Base-by-base conservation (phyloP, 2,888 invertebrate species). In the Belgica antarctica region DNA sequence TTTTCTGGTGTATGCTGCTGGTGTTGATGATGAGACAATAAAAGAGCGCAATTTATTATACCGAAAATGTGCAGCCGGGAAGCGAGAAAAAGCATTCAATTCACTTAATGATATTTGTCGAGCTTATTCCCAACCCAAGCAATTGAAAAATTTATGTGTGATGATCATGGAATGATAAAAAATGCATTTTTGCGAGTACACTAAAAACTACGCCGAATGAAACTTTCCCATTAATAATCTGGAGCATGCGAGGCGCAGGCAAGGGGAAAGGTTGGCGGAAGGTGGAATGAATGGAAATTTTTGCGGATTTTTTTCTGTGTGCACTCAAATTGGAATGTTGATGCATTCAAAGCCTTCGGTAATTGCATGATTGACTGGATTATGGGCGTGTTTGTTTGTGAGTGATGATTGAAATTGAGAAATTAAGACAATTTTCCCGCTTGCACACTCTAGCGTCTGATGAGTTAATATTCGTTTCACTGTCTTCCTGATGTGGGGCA, bases 311-410 rank as follows among this genome's bases (percentile, higher is more conserved):
- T 52, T 2, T 52, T 31, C 34, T 46, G 12, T 46, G 31, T n/a
- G n/a, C n/a, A n/a, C n/a, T 24, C 65, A 46, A 47, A 27, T 65
- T 24, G 17, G 28, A 47, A 17, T 36, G 65, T 65, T 47, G 47
- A 47, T 65, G 65, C 65, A 65, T 65, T 41, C 65, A 65, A 65
- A 65, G 46, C 65, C 19, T 15, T 22, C 24, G 36, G 24, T 63
- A 46, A 65, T 27, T 65, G 46, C 15, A 65, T 65, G 65, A 65
- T 65, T 65, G 65, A 65, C 47, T 65, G 27, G 24, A 65, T 65
- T 27, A 41, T 27, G 24, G 27, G 15, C 27, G 27, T 27, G 28
- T 61, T 27, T 24, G 41, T 19, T 2, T 61, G 63, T 28, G 41
- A 24, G 63, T 36, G 28, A 25, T n/a, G 17, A 47, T 24, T 2